Evolutionary conservation across 2,888 invertebrate species (phyloP), one percentile per base, ranked within the genome.

Genomic region (Pimpla rufipes): DNA sequence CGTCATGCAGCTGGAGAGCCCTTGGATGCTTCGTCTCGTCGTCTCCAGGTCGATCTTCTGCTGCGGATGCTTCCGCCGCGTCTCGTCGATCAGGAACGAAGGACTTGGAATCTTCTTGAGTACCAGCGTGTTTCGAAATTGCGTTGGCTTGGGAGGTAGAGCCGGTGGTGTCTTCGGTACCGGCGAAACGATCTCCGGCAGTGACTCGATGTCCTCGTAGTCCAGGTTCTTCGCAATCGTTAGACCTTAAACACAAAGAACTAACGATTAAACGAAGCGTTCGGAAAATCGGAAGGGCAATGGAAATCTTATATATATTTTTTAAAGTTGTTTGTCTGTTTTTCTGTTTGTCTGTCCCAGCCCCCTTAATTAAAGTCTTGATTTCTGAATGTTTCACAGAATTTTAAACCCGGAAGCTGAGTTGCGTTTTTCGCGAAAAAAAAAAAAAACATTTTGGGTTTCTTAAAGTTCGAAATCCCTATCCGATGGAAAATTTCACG

Each of bases 141-240:
- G 91, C 23, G 90, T 90, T 89, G 97, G 97, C 93, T 97, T 97
- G 62, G 97, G 96, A 83, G 97, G 97, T 91, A 97, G 93, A 86
- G 97, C 96, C 90, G 96, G 94, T 88, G 95, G 94, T 83, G 95
- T 95, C 93, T 96, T 95, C 47, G 88, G 82, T 2, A 85, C 81
- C 4, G 88, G 85, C 6, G 86, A 74, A 11, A 87, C 76, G 8
- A 90, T 87, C 16, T 92, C 93, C 1, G 93, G 91, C 37, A 93
- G 83, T 0, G 93, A 93, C 62, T 93, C 93, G 55, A 93, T 93
- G 21, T 93, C 93, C 76, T 93, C 93, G 85, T 93, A 93, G 50
- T 93, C 93, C 8, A 92, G 86, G 84, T 93, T 93, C 76, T 92
- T 92, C 0, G 93, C 93, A 78, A 93, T 89, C 21, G 93, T 92